These are phyloP conservation scores for Xanthia icteritia DNA, from an alignment of 2,888 invertebrate genomes.

Conservation along the genomic window DNA sequence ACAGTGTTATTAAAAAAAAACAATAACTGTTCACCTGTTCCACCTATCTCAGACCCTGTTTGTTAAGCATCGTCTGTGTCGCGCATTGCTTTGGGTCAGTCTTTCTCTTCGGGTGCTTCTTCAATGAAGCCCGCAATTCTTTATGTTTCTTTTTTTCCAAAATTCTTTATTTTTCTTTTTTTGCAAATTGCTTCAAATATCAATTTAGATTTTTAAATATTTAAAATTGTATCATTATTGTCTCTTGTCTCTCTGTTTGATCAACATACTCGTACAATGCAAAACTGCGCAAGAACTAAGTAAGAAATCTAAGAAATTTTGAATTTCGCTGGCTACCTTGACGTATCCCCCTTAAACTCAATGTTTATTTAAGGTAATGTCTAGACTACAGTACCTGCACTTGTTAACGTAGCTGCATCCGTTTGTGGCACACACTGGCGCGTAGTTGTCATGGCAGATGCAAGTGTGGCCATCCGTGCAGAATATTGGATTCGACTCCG, in stretches of 20 bases:
- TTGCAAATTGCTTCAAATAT: no score
- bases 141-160: no score
- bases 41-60: not conserved
- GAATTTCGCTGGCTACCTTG: not conserved
- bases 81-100: no score
- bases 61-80: not conserved
- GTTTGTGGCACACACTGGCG: constrained; percentile 35
- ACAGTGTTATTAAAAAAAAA: no score
- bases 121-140: no score
- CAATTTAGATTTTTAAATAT: not conserved
- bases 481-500: not conserved
- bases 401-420: constrained; percentile 38
- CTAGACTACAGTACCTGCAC: constrained; percentile 26
- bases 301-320: not conserved
- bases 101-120: no score
- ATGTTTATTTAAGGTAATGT: no score
- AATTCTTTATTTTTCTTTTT: no score
- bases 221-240: not conserved
- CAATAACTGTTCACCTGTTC: no score
- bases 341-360: no score
- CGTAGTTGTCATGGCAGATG: constrained; percentile 8
- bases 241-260: not conserved
- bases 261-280: not conserved
- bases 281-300: not conserved
- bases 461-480: constrained; percentile 37